These are phyloP conservation scores for Parthenolecanium corni DNA, from an alignment of 2,888 invertebrate genomes.

Conservation along the genomic window DNA sequence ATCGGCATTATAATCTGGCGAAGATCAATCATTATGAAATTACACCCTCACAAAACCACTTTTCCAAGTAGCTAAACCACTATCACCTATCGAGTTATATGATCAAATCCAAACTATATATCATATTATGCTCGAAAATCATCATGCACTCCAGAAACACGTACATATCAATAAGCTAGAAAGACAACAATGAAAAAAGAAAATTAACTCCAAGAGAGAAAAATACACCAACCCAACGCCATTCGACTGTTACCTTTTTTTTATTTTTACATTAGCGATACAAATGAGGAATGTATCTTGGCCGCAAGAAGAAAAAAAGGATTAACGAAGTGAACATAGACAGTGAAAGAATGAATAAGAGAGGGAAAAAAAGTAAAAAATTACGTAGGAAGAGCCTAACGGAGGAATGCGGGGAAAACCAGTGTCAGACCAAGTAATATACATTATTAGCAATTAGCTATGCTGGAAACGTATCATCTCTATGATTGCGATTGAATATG, in stretches of 20 bases:
- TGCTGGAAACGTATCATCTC: constrained; percentile 26
- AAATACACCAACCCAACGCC: too few species aligned
- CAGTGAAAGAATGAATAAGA: constrained; percentile 3
- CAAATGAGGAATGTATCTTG: not conserved
- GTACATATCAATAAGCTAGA: too few species aligned
- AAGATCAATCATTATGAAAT: too few species aligned
- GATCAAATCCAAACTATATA: too few species aligned
- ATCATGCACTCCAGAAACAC: too few species aligned
- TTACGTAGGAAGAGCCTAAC: not conserved
- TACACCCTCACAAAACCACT: too few species aligned
- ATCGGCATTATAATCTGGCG: too few species aligned
- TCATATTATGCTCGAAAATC: too few species aligned
- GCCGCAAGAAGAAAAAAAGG: not conserved
- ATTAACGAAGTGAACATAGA: not conserved
- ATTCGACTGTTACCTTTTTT: not conserved
- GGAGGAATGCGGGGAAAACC: constrained; percentile 13
- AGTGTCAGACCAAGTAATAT: constrained; percentile 24
- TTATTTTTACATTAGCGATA: constrained; percentile 1
- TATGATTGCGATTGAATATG: constrained; percentile 25
- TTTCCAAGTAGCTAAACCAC: too few species aligned
- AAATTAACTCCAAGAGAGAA: too few species aligned
- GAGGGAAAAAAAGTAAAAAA: constrained; percentile 8
- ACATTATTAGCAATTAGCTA: constrained; percentile 27
- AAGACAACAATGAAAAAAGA: too few species aligned
- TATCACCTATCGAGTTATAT: too few species aligned